A percentile compares a stretch with the other conserved stretches of the same genome.
phyloP scores from a whole-genome alignment of 2,113 vertebrate species.

The Opisthocomus hoazin region DNA sequence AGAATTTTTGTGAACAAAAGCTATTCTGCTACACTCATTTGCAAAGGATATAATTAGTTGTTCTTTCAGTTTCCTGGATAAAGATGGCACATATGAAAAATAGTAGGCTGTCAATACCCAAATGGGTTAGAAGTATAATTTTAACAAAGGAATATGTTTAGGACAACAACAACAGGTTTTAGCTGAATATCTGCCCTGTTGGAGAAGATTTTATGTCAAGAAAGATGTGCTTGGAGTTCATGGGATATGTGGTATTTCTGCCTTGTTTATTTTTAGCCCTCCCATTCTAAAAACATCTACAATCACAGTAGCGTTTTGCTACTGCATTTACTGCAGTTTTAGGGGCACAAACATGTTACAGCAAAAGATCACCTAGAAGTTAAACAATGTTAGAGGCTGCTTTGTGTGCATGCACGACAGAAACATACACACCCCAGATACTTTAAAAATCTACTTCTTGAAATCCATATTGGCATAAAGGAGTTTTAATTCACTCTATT shows the following conservation, averaged over 20 bases:
- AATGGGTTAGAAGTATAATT: conserved; percentile 57
- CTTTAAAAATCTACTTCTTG: background rate
- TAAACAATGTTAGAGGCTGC: background rate
- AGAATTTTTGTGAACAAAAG: conserved; percentile 67
- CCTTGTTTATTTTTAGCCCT: conserved; percentile 12
- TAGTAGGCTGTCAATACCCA: conserved; percentile 72
- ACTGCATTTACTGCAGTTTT: background rate
- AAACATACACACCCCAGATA: background rate
- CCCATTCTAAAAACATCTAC: background rate
- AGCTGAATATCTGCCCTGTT: conserved; percentile 3
- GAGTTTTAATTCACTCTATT: background rate
- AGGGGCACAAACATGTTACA: background rate
- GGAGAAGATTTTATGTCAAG: background rate
- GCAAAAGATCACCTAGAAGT: background rate
- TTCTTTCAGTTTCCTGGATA: conserved; percentile 68
- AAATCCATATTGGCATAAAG: background rate
- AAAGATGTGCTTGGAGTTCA: conserved; percentile 20
- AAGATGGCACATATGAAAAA: conserved; percentile 72
- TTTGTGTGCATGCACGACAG: background rate
- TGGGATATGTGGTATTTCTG: background rate
- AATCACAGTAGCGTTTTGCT: background rate
- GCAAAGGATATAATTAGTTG: conserved; percentile 81
- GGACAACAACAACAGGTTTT: conserved; percentile 52
- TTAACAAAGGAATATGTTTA: conserved; percentile 64
- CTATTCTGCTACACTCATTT: conserved; percentile 66